A percentile compares a stretch with the other conserved stretches of the same genome.
Evolutionary conservation across 2,113 vertebrate genomes (phyloP).

Genomic region (Clarias batrachus): DNA sequence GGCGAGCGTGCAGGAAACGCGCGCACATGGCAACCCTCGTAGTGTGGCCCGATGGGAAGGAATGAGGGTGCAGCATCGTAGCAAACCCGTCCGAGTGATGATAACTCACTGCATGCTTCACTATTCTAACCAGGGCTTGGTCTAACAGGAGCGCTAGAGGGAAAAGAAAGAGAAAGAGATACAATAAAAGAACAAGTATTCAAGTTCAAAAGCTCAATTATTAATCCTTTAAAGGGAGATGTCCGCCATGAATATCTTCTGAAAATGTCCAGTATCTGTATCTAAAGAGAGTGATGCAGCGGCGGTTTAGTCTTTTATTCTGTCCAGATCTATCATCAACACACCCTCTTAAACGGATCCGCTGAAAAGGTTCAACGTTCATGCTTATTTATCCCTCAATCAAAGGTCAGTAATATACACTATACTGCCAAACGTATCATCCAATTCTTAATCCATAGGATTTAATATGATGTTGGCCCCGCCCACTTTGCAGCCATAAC

Average conservation of each 20-base stretch:
- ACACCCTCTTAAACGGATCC: background rate
- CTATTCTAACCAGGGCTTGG: constrained; percentile 79
- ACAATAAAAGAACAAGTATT: background rate
- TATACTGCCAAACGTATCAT: too few relatives aligned
- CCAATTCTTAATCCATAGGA: too few relatives aligned
- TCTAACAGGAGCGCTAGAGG: constrained; percentile 83
- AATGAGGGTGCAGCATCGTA: constrained; percentile 80
- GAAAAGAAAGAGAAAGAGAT: background rate
- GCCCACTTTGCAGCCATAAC: too few relatives aligned
- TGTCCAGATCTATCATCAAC: background rate
- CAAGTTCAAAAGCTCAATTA: background rate
- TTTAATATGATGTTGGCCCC: too few relatives aligned
- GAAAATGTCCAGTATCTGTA: background rate
- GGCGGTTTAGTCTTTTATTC: background rate
- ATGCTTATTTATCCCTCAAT: background rate
- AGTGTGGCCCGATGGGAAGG: constrained; percentile 92
- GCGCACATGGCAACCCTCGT: constrained; percentile 89
- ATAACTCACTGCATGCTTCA: constrained; percentile 86
- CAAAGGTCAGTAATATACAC: too few relatives aligned
- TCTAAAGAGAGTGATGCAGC: background rate
- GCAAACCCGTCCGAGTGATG: constrained; percentile 97
- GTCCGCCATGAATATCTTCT: background rate
- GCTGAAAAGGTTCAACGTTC: background rate
- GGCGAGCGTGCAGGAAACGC: constrained; percentile 85
- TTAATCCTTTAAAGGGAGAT: background rate